These are phyloP conservation scores for Montipora capitata DNA, from an alignment of 92 coral and sea anemone species.

Conservation along the genomic window DNA sequence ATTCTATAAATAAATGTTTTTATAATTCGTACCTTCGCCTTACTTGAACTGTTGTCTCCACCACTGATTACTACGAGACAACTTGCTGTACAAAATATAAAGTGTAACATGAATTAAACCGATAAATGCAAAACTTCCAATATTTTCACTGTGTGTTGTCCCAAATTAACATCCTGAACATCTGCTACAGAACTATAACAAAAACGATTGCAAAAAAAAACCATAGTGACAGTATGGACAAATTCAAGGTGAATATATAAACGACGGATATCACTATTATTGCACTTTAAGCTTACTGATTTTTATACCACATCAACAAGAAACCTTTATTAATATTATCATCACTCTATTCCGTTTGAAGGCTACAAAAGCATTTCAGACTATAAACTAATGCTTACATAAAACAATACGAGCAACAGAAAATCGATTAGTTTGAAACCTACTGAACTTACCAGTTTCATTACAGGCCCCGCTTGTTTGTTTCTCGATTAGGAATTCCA, in stretches of 20 bases:
- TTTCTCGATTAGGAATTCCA: constrained; percentile 80
- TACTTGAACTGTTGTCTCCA: not conserved
- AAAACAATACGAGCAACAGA: not conserved
- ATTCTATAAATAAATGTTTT: no score
- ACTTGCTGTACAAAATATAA: constrained; percentile 1
- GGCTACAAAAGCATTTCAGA: not conserved
- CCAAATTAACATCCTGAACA: not conserved
- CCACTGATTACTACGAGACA: not conserved
- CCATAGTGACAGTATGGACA: not conserved
- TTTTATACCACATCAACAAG: not conserved
- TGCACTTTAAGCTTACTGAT: not conserved
- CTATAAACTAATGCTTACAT: not conserved
- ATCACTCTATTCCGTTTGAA: not conserved
- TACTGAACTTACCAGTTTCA: constrained; percentile 63
- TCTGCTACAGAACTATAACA: not conserved
- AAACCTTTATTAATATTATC: not conserved
- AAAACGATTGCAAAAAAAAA: not conserved
- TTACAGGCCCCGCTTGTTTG: constrained; percentile 55
- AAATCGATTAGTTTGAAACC: not conserved
- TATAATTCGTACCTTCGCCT: not conserved
- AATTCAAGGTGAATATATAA: no score
- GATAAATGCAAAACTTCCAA: not conserved
- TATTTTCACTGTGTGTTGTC: no score
- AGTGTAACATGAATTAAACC: not conserved
- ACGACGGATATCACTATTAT: no score